Evolutionary conservation across 2,797 vertebrate species (phyloP).

Genomic region (Clarias platycephalus): DNA sequence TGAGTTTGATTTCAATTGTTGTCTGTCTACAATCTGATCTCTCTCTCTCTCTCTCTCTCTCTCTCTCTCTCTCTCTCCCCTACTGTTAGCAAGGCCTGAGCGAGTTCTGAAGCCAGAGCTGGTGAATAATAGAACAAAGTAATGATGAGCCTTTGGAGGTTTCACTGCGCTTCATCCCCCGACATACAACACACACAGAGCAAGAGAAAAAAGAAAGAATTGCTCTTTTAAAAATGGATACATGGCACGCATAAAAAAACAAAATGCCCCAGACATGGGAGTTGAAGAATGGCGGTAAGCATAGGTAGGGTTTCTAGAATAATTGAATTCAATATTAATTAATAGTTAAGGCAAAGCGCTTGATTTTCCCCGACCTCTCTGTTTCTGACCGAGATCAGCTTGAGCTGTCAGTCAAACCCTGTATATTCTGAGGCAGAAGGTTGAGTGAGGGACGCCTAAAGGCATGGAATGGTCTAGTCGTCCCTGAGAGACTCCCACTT

Average conservation of each 20-base stretch:
- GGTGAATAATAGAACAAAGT: constrained; percentile 88
- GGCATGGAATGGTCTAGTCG: constrained; percentile 52
- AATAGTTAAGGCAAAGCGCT: not conserved
- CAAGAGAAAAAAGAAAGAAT: constrained; percentile 31
- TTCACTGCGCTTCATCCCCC: constrained; percentile 70
- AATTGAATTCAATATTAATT: not conserved
- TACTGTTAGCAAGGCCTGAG: constrained; percentile 66
- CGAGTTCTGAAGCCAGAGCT: constrained; percentile 77
- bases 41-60: constrained; percentile 30
- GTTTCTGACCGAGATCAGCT: not conserved
- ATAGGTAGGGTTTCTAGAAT: constrained; percentile 9
- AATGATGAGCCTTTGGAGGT: constrained; percentile 75
- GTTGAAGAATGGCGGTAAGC: not conserved
- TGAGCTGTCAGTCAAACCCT: constrained; percentile 31
- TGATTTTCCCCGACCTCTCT: not conserved
- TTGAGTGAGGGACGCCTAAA: constrained; percentile 67
- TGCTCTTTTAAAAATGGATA: constrained; percentile 15
- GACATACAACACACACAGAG: constrained; percentile 58
- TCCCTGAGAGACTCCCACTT: constrained; percentile 64
- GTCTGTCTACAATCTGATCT: constrained; percentile 21
- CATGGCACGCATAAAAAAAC: constrained; percentile 9
- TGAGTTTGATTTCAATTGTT: constrained; percentile 49
- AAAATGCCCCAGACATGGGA: constrained; percentile 26
- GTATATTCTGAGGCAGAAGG: constrained; percentile 25
- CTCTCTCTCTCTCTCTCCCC: constrained; percentile 10